Evolutionary conservation across 92 coral and sea anemone genomes (phyloP), one percentile per base, ranked within the genome.

Genomic region (Epizoanthus stellaris): DNA sequence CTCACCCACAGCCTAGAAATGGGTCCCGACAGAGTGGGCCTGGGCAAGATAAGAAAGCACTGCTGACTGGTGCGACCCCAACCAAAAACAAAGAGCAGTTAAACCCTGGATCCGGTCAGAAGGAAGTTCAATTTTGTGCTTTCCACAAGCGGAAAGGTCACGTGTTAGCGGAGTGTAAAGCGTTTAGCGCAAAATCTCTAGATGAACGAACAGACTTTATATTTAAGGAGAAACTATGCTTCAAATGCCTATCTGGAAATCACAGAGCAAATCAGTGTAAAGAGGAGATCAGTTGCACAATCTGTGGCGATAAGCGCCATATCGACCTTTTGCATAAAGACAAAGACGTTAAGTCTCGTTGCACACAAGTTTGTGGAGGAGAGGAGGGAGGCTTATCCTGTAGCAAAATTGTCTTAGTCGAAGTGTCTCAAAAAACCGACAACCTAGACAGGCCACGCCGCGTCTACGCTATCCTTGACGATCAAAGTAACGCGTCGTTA

Each of bases 261-360:
- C 65, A 56, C 38, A 43, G 58, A 53, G 82, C 88, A 40, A 53
- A 2, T 40, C 3, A 53, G n/a, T 85, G 88, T 59, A 60, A 85
- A 67, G 71, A 30, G 40, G 8, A 25, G 74, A 58, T 52, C 0
- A 45, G 43, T 56, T 85, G 88, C 75, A 5, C 65, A 2, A 63
- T 64, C 40, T 85, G 88, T 64, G 82, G 83, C 25, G 88, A 85
- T 36, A 49, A 85, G 60, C 88, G 88, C 21, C 88, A 85, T 57
- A 75, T 12, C 25, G 76, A 82, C n/a, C 88, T 85, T 12, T 34
- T 85, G 34, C 88, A 85, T 17, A 85, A 75, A 66, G 88, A 75
- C 4, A 64, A 85, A 23, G 58, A 54, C 6, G 8, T 45, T 45
- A 45, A 45, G 52, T 45, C 52, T 4, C 7, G 52, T 45, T 87